A percentile compares a stretch with the other conserved stretches of the same genome.
phyloP scores from a whole-genome alignment of 1,140 invertebrate genomes.

The Diachasmimorpha longicaudata region DNA sequence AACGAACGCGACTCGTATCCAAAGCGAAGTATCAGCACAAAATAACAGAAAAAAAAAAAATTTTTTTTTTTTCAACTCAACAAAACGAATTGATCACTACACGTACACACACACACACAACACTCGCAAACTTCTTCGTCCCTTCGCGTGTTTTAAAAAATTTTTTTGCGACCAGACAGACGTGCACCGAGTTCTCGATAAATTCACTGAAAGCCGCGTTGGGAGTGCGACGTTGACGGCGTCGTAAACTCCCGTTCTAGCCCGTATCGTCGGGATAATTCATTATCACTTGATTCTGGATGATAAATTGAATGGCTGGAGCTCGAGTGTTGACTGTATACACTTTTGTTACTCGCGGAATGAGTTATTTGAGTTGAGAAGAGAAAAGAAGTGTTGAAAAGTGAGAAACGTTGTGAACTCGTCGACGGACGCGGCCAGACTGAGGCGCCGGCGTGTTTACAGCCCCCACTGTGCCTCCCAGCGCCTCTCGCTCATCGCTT shows the following conservation, averaged over 20 bases:
- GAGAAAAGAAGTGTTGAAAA: neutral
- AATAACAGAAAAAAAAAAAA: neutral
- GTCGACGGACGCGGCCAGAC: conserved; percentile 45
- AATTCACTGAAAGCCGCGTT: neutral
- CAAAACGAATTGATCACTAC: neutral
- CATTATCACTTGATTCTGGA: neutral
- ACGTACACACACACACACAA: neutral
- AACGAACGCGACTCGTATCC: conserved; percentile 28
- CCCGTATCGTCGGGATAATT: neutral
- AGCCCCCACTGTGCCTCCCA: conserved; percentile 21
- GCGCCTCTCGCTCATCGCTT: conserved; percentile 1
- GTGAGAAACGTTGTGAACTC: conserved; percentile 18
- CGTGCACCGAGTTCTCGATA: neutral
- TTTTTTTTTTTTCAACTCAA: neutral
- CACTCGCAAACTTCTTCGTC: conserved; percentile 9
- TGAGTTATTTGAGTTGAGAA: neutral
- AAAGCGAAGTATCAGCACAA: conserved; percentile 6
- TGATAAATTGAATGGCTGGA: too few species aligned
- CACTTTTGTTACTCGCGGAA: neutral
- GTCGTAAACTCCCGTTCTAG: neutral
- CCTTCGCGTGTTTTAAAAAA: neutral
- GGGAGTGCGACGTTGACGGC: neutral
- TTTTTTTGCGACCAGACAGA: conserved; percentile 13
- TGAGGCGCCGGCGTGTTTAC: conserved; percentile 59
- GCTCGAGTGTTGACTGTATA: neutral